Evolutionary conservation across 2,113 vertebrate species (phyloP), one percentile per base, ranked within the genome.

Genomic region (Bungarus multicinctus): DNA sequence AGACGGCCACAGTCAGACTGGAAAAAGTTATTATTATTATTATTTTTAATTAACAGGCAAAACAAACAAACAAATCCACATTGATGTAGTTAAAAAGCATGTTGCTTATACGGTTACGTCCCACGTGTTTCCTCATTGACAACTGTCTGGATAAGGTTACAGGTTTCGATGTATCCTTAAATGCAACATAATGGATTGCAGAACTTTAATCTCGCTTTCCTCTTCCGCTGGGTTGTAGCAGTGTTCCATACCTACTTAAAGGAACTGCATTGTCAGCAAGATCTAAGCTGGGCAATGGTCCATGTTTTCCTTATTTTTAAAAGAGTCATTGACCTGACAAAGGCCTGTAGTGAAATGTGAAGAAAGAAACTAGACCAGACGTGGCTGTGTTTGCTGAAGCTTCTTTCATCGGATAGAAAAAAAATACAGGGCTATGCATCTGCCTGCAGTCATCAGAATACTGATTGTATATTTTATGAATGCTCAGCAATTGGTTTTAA

Each of bases 241-340:
- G 94, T 0, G 0, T 92, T 34, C 93, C 95, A 95, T 93, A 93
- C 95, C 94, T 94, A 95, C 93, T 94, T 95, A 96, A 60, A 94
- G 96, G 97, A 98, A 98, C 95, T 97, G 98, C 97, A 92, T 91
- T 34, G 96, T 98, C 98, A 98, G 98, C 98, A 97, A 95, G 91
- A 96, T 92, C 91, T 95, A 0, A 20, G 93, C 98, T 96, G 97
- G 98, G 98, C 97, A 10, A 91, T 91, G 9, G 90, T 97, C 98
- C 97, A 97, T 94, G 93, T 95, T 97, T 96, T 93, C 96, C 96
- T 97, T 97, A 95, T 95, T 97, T 97, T 97, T 97, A 95, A 97
- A 97, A 97, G 97, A 98, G 96, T 93, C 91, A 11, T 95, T 97
- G 97, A 97, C 96, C 95, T 97, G 97, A 96, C 91, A 96, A 94